These are phyloP conservation scores for Stenichneumon culpator DNA, from an alignment of 2,888 invertebrate species.

Conservation along the genomic window DNA sequence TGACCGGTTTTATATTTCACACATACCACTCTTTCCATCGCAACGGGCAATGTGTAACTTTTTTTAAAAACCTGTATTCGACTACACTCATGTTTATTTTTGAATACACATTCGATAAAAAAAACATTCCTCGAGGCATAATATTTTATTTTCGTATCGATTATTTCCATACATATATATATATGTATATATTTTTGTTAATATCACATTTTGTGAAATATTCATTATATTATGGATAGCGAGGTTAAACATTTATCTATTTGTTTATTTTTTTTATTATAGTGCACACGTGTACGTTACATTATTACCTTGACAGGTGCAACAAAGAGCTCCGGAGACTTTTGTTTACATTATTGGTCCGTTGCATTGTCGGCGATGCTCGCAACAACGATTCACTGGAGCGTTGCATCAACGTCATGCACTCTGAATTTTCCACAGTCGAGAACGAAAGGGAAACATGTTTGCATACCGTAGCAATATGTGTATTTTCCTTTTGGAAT, in stretches of 20 bases:
- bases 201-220: not conserved
- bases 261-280: not conserved
- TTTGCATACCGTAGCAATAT: not conserved
- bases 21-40: slow-evolving; percentile 24
- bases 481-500: not conserved
- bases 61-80: slow-evolving; percentile 19
- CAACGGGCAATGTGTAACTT: not conserved
- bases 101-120: not conserved
- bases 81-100: not conserved
- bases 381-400: slow-evolving; percentile 2
- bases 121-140: not conserved
- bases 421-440: not conserved
- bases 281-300: not conserved
- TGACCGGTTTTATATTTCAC: slow-evolving; percentile 44
- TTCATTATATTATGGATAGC: not conserved
- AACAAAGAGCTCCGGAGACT: slow-evolving; percentile 44
- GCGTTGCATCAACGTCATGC: slow-evolving; percentile 10
- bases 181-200: too few relatives aligned
- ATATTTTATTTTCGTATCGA: not conserved
- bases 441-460: not conserved
- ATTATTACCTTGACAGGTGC: slow-evolving; percentile 25
- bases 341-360: slow-evolving; percentile 21
- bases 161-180: not conserved
- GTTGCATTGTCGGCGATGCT: not conserved
- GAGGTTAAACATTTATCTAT: not conserved